Evolutionary conservation across 2,797 vertebrate species (phyloP), one percentile per base, ranked within the genome.

Genomic region (Sylvia borin): DNA sequence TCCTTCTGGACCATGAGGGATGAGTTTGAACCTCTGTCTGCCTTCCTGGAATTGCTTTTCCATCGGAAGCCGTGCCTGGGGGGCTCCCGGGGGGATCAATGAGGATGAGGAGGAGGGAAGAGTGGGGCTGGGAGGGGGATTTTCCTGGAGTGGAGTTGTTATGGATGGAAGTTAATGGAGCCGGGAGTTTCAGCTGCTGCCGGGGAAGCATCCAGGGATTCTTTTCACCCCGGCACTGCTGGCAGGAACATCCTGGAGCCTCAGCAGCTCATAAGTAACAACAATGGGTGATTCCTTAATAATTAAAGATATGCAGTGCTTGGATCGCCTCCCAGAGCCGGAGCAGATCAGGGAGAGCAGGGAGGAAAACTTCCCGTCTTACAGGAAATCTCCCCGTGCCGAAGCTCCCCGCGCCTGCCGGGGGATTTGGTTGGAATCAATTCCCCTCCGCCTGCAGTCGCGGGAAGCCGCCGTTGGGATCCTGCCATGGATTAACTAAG

Each of bases 331-430:
- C 95, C 96, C 95, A 2, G 95, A 93, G 94, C 65, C 8, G 2
- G 60, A 73, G 55, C 83, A 81, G 80, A 71, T 32, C 0, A 1
- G 27, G 53, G 43, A 93, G 80, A 87, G 67, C 29, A 20, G 48
- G 64, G 84, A 93, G 75, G 86, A 72, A 94, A 92, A 95, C 84
- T 96, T 95, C 93, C 95, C 7, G 25, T 94, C 92, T 97, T 94
- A 83, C 96, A 94, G 95, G 95, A 97, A 97, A 96, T 11, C 92
- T 95, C 72, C 87, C 58, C 10, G 26, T 83, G 25, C 78, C 1
- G 53, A 45, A 54, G 42, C 16, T 65, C 68, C 77, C 48, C 0
- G 5, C 0, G 18, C 76, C 87, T 50, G 61, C 51, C 9, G 7
- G 17, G 80, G 84, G 90, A 84, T 90, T 81, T 82, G 80, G 74